Evolutionary conservation across 2,888 invertebrate genomes (phyloP).

Genomic region (Amiota communis): DNA sequence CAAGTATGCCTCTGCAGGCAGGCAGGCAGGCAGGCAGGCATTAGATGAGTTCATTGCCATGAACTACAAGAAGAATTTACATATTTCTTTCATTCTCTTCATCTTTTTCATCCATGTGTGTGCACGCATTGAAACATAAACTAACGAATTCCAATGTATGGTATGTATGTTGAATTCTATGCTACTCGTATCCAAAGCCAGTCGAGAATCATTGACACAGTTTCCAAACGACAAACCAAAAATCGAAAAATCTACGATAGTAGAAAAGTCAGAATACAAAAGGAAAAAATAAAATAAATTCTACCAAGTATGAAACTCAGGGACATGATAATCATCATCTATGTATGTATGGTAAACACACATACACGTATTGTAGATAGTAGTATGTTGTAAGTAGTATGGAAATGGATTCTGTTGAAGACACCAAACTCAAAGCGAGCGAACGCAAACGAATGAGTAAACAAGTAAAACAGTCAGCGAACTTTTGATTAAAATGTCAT

Average conservation of each 20-base stretch:
- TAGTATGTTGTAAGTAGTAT: too few species aligned
- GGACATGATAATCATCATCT: background rate
- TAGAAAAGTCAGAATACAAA: background rate
- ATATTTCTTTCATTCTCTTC: background rate
- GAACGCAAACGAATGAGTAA: background rate
- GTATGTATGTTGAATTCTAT: background rate
- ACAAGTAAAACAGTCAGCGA: slow-evolving; percentile 32
- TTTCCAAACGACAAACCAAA: slow-evolving; percentile 14
- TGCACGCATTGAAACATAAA: background rate
- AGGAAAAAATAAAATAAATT: background rate
- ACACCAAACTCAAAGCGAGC: background rate
- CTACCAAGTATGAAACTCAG: slow-evolving; percentile 1
- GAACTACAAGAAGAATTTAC: slow-evolving; percentile 14
- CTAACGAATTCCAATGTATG: background rate
- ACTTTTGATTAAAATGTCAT: slow-evolving; percentile 63
- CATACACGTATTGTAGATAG: too few species aligned
- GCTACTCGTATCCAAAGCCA: slow-evolving; percentile 12
- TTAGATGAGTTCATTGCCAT: slow-evolving; percentile 18
- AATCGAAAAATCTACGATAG: slow-evolving; percentile 1
- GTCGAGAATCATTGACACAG: slow-evolving; percentile 28
- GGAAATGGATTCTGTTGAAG: too few species aligned
- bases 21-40: too few species aligned
- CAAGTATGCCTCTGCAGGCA: too few species aligned
- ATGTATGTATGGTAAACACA: too few species aligned
- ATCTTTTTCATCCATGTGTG: too few species aligned